Conservation (phyloP, 2,797 vertebrate species). For the Capromys pilorides region DNA sequence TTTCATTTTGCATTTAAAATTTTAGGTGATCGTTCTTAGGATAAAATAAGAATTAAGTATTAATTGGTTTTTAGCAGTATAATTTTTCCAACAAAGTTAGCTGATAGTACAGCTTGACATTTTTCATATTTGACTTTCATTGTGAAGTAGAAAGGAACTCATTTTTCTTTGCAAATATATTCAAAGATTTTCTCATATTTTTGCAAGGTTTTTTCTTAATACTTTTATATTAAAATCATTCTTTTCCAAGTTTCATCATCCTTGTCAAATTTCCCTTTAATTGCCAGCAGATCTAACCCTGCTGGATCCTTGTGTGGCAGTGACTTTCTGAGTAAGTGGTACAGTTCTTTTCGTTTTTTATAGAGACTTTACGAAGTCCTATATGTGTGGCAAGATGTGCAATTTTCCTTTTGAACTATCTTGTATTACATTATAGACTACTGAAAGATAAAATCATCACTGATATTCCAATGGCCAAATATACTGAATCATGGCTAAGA, state of each 20-base stretch:
- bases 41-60: slow-evolving; percentile 43
- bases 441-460: neutral
- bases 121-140: slow-evolving; percentile 26
- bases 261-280: slow-evolving; percentile 42
- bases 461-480: neutral
- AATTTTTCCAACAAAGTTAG: slow-evolving; percentile 8
- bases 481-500: neutral
- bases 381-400: neutral
- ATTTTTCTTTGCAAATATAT: slow-evolving; percentile 45
- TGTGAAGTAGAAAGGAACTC: slow-evolving; percentile 12
- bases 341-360: neutral
- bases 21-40: slow-evolving; percentile 6
- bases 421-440: neutral
- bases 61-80: neutral
- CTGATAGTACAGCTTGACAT: slow-evolving; percentile 7
- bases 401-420: neutral
- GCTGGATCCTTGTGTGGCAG: neutral
- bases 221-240: slow-evolving; percentile 54
- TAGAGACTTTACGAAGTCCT: neutral
- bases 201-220: slow-evolving; percentile 50
- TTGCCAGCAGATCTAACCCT: neutral
- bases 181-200: slow-evolving; percentile 51
- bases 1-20: slow-evolving; percentile 1
- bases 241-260: slow-evolving; percentile 19
- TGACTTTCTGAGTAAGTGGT: neutral